Base-by-base conservation (phyloP, 1,140 invertebrate species). In the Cherax destructor region DNA sequence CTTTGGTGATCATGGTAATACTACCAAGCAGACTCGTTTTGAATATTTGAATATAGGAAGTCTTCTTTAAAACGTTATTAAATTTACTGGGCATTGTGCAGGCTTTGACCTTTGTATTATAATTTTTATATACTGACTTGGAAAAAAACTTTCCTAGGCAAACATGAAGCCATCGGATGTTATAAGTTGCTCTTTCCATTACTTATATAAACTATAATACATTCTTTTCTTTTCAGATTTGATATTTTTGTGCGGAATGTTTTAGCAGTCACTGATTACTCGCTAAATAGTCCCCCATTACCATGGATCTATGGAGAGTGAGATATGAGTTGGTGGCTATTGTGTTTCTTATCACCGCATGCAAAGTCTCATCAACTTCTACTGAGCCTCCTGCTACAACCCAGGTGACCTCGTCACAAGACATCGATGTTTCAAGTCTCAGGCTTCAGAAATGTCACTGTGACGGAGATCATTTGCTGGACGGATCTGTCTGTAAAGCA, bases 381-480 rank as follows among this genome's bases (percentile, higher is more conserved):
- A 56, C 52, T 5, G 9, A 56, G 52, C 9, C 52, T 10, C 52
- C 9, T 56, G 52, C 3, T 56, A 13, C 52, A 9, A 10, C 52
- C 9, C 3, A 9, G 13, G 52, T 56, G 1, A 56, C 52, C 9
- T 56, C 4, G 52, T 13, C 52, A 10, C 52, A 69, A 21, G 18
- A 69, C 65, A 69, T 18, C 65, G 21, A 69, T 21, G 0, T 21
- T n/a, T 69, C 5, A 83, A 65, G 21, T 30, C 11, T 21, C 59
- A 86, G 10, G 21, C 76, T 86, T n/a, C 10, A 50, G 74, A 86
- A 86, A 47, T 86, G 85, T 86, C 10, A 1, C 1, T 86, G 85
- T 77, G 47, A 78, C 7, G 16, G 16, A 18, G 18, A 56, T 77
- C 49, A 86, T 24, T 56, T 18, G 9, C 56, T 76, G 52, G n/a